These are phyloP conservation scores for Galaxias olidus DNA, from an alignment of 2,797 vertebrate species.

Conservation along the genomic window DNA sequence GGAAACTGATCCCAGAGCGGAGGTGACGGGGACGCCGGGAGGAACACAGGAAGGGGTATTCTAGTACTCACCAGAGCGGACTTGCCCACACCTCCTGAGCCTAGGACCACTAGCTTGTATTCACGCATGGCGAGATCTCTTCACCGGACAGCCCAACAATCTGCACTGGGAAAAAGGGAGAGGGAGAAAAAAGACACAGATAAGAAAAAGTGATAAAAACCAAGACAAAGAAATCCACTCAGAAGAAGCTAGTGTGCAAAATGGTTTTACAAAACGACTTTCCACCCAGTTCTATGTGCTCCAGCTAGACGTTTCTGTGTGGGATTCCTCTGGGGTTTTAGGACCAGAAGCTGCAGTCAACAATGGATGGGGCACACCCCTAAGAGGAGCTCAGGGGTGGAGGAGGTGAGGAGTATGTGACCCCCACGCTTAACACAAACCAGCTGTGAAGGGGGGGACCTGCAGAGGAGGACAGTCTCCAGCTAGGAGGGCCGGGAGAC, in stretches of 20 bases:
- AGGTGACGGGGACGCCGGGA: constrained; percentile 15
- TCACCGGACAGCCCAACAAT: constrained; percentile 81
- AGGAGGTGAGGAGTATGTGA: constrained; percentile 73
- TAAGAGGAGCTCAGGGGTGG: constrained; percentile 74
- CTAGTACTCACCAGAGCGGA: constrained; percentile 93
- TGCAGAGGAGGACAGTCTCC: constrained; percentile 37
- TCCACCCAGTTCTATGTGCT: too few relatives aligned
- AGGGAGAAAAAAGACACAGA: constrained; percentile 23
- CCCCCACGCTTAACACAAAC: constrained; percentile 72
- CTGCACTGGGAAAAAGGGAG: constrained; percentile 70
- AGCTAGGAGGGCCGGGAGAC: constrained; percentile 53
- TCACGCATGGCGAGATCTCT: constrained; percentile 96
- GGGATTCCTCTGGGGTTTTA: too few relatives aligned
- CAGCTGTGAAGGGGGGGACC: constrained; percentile 66
- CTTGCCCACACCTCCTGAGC: constrained; percentile 99
- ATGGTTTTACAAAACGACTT: too few relatives aligned
- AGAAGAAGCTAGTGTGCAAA: too few relatives aligned
- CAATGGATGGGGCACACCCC: constrained; percentile 72
- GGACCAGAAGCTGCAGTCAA: constrained; percentile 65
- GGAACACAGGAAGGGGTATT: constrained; percentile 4
- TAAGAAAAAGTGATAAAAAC: constrained; percentile 20
- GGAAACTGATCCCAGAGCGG: not conserved
- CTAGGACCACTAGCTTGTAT: constrained; percentile 99
- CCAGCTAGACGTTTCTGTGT: too few relatives aligned
- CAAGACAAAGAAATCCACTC: not conserved